These are phyloP conservation scores for Calameuta pallipes DNA, from an alignment of 2,888 invertebrate species.

Conservation along the genomic window DNA sequence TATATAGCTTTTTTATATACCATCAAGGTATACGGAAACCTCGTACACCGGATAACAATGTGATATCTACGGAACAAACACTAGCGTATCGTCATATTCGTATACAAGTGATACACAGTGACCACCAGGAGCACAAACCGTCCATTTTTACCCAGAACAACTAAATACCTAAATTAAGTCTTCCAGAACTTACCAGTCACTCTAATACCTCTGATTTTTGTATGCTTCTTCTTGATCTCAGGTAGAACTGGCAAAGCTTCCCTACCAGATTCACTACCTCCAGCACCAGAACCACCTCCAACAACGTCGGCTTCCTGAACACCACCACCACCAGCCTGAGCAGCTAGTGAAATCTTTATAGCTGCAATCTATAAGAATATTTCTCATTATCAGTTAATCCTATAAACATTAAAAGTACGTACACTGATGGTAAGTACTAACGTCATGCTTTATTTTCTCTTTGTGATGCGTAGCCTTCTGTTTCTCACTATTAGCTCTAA, in stretches of 20 bases:
- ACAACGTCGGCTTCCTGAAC: slow-evolving; percentile 86
- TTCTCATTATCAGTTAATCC: not conserved
- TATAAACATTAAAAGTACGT: not conserved
- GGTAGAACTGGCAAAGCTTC: slow-evolving; percentile 61
- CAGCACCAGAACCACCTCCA: slow-evolving; percentile 77
- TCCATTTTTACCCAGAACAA: not conserved
- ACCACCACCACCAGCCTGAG: slow-evolving; percentile 73
- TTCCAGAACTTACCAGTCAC: slow-evolving; percentile 78
- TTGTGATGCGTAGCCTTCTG: slow-evolving; percentile 83
- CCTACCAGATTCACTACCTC: slow-evolving; percentile 70
- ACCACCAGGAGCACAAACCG: not conserved
- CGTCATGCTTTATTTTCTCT: slow-evolving; percentile 87
- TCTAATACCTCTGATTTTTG: slow-evolving; percentile 77
- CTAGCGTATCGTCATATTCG: not conserved
- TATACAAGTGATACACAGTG: slow-evolving; percentile 12
- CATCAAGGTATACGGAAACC: not conserved
- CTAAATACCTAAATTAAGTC: slow-evolving; percentile 45
- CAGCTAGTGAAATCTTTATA: slow-evolving; percentile 89
- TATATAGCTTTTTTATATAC: not conserved
- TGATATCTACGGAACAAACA: not conserved
- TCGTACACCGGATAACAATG: not conserved
- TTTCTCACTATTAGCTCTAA: slow-evolving; percentile 87
- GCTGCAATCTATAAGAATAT: slow-evolving; percentile 76
- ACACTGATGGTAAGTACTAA: slow-evolving; percentile 59
- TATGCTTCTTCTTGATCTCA: slow-evolving; percentile 69